Base-by-base conservation (phyloP, 2,113 vertebrate genomes). In the Malurus alboscapulatus region DNA sequence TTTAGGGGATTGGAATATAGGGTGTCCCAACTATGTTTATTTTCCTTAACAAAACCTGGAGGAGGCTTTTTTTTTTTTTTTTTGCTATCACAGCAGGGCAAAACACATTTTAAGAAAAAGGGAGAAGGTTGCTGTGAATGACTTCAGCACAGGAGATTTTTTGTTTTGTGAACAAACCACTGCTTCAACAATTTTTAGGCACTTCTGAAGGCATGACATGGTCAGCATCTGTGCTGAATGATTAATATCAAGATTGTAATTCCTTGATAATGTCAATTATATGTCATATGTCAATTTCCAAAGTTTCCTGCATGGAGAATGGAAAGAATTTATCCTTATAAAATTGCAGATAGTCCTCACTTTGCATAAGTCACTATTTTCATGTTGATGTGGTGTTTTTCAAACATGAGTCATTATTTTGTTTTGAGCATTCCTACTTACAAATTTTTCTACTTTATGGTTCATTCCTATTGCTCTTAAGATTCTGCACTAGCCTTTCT, bases 281-380 rank as follows among this genome's bases (percentile, higher is more conserved):
- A 38, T 38, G 38, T 45, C 10, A 5, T 78, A 85, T 24, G 26
- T 85, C 92, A 38, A 7, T 96, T 94, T 94, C 71, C 29, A 30
- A 81, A 83, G 59, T 76, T 94, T 94, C 50, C 57, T 92, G 50
- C 24, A 24, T 66, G 38, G 22, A 66, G 10, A 45, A 84, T 79
- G 22, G 44, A 71, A 93, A 54, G 93, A 93, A 90, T 82, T 75
- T 90, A 84, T 44, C 30, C 17, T 89, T 95, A 93, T 77, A 88
- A 89, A 96, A 88, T 65, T 77, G 30, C 68, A 84, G 5, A 58
- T 53, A 55, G 38, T 17, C 40, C 26, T 91, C 16, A 29, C 29
- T 90, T 83, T 58, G 22, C 4, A 2, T 81, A 47, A 48, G 13
- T 81, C 12, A 24, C 36, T 19, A 59, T 81, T 82, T 69, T 87